phyloP scores from a whole-genome alignment of 23 tunicate genomes.

The Aplidium turbinatum region DNA sequence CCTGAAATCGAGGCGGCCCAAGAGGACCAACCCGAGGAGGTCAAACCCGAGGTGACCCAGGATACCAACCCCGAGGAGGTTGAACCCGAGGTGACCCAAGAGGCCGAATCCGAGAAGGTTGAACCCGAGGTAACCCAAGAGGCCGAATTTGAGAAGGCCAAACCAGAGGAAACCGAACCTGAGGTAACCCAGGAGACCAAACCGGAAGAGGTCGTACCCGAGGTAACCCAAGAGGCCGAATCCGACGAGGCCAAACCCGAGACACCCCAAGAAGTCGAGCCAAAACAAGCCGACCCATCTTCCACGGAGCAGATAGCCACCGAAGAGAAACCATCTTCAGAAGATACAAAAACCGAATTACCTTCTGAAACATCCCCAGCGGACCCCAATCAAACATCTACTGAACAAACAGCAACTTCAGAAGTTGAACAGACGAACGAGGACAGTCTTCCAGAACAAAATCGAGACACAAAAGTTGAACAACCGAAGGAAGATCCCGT shows the following conservation, averaged over 20 bases:
- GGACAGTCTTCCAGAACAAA: neutral
- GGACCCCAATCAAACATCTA: no score
- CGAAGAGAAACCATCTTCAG: no score
- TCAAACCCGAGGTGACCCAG: neutral
- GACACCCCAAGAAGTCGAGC: neutral
- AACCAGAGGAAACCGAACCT: conserved; percentile 2
- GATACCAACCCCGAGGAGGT: neutral
- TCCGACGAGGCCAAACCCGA: neutral
- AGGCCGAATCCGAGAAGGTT: neutral
- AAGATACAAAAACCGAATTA: no score
- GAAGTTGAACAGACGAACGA: neutral
- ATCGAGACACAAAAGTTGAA: no score
- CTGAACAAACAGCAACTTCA: no score
- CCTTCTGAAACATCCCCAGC: no score
- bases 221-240: neutral
- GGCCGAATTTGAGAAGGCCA: neutral
- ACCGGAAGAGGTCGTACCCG: neutral
- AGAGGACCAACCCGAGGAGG: neutral
- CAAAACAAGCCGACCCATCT: neutral
- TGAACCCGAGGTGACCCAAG: neutral
- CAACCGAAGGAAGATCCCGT: conserved; percentile 3
- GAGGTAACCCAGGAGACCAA: neutral
- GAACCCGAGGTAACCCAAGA: conserved; percentile 1
- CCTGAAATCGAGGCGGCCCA: neutral
- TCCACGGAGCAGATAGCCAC: neutral